Evolutionary conservation across 2,797 vertebrate species (phyloP).

Genomic region (Steatocranus sp.): DNA sequence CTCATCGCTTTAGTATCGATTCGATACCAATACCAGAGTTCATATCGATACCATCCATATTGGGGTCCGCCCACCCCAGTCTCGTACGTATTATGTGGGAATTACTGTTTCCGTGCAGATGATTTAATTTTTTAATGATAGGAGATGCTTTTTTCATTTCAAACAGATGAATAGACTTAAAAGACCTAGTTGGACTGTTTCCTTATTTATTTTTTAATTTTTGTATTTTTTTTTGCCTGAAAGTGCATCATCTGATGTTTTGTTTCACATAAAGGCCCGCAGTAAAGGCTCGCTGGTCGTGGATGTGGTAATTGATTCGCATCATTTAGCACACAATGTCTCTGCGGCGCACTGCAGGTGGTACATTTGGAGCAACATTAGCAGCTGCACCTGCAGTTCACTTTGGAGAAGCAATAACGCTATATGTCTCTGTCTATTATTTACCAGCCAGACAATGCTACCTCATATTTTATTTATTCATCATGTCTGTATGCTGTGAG

Average conservation of each 20-base stretch:
- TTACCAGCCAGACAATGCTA: background rate
- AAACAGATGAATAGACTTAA: background rate
- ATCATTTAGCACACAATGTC: constrained; percentile 34
- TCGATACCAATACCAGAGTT: background rate
- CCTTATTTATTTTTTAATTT: background rate
- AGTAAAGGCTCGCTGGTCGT: background rate
- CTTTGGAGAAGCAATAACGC: background rate
- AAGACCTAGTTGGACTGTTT: background rate
- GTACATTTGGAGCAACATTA: constrained; percentile 31
- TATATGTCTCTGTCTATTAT: background rate
- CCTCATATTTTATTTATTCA: constrained; percentile 1
- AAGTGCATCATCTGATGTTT: background rate
- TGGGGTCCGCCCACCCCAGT: background rate
- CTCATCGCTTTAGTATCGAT: background rate
- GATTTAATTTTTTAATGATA: background rate
- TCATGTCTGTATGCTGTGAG: background rate
- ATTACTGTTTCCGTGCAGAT: background rate
- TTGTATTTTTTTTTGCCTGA: background rate
- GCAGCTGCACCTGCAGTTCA: constrained; percentile 33
- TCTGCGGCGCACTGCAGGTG: constrained; percentile 38
- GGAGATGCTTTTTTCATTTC: background rate
- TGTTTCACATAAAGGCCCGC: background rate
- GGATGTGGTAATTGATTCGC: constrained; percentile 1
- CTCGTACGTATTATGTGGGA: background rate
- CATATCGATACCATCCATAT: background rate